A percentile compares a stretch with the other conserved stretches of the same genome.
These are phyloP conservation scores for Pogonognathellus flavescens DNA, from an alignment of 1,140 invertebrate species.

Conservation along the genomic window DNA sequence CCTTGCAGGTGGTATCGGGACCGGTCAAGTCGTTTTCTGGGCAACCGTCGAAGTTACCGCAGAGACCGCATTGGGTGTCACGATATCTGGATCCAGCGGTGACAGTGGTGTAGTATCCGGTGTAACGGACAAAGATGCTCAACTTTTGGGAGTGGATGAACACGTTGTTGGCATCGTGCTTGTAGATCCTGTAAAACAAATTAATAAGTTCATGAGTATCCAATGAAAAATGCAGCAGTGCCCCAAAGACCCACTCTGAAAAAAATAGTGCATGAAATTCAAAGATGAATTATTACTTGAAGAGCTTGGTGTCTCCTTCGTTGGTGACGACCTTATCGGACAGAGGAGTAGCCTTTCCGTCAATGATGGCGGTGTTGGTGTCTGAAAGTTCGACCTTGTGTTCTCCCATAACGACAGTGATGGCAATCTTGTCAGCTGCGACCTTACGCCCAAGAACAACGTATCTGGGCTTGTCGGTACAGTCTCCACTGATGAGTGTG, in stretches of 20 bases:
- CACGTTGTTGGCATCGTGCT: slow-evolving; percentile 63
- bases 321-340: slow-evolving; percentile 57
- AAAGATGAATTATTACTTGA: slow-evolving; percentile 56
- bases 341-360: slow-evolving; percentile 58
- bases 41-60: slow-evolving; percentile 65
- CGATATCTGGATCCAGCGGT: slow-evolving; percentile 64
- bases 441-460: slow-evolving; percentile 57
- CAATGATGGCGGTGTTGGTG: slow-evolving; percentile 62
- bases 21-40: slow-evolving; percentile 63
- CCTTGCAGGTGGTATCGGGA: slow-evolving; percentile 59
- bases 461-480: slow-evolving; percentile 62
- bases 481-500: slow-evolving; percentile 65
- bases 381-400: slow-evolving; percentile 65
- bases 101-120: slow-evolving; percentile 64
- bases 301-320: slow-evolving; percentile 64
- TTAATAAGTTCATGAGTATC: not conserved
- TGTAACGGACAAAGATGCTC: slow-evolving; percentile 63
- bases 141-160: slow-evolving; percentile 60
- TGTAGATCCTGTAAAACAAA: slow-evolving; percentile 59
- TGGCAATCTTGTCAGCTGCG: slow-evolving; percentile 64
- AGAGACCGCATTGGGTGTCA: slow-evolving; percentile 64
- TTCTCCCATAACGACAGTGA: slow-evolving; percentile 63
- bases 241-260: not conserved
- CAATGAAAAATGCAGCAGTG: not conserved
- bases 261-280: not conserved